Evolutionary conservation across 2,113 vertebrate genomes (phyloP), one percentile per base, ranked within the genome.

Genomic region (Pitta sordida): DNA sequence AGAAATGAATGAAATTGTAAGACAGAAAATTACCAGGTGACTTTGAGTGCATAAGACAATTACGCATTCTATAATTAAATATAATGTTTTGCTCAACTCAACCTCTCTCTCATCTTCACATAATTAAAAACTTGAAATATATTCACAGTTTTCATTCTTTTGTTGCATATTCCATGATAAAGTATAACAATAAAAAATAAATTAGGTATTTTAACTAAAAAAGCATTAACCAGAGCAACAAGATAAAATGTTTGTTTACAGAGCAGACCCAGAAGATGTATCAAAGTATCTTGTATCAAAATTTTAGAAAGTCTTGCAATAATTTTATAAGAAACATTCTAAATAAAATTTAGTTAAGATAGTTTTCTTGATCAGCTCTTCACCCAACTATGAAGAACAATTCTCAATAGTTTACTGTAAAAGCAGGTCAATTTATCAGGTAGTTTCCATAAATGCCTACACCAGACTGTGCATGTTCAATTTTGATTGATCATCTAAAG

Each of bases 161-260:
- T 64, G 53, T 83, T 87, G 64, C 29, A 48, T 49, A 64, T 44
- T 67, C 24, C 44, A 76, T 6, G 11, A 89, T 53, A 63, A 83
- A 95, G 36, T 81, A 19, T 17, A 92, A 67, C 52, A 92, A 84
- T 36, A 74, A 87, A 83, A 93, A 92, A 58, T 16, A 85, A 90
- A 83, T 73, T 71, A 44, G 58, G 62, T 24, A 68, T 36, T 76
- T 86, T 93, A 91, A 93, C 91, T 93, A n/a, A 71, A 74, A 68
- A 78, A 14, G 0, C 10, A 67, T 75, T 89, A 56, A 87, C 32
- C 26, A 91, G 60, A 81, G 29, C 32, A 85, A 71, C 16, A 86
- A 85, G 81, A 49, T 34, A 78, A 80, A 46, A 68, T 20, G 39
- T 12, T 84, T 75, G 21, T 48, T n/a, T 59, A 51, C 19, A 70